These are phyloP conservation scores for Cyclophora punctaria DNA, from an alignment of 2,888 invertebrate species.

Conservation along the genomic window DNA sequence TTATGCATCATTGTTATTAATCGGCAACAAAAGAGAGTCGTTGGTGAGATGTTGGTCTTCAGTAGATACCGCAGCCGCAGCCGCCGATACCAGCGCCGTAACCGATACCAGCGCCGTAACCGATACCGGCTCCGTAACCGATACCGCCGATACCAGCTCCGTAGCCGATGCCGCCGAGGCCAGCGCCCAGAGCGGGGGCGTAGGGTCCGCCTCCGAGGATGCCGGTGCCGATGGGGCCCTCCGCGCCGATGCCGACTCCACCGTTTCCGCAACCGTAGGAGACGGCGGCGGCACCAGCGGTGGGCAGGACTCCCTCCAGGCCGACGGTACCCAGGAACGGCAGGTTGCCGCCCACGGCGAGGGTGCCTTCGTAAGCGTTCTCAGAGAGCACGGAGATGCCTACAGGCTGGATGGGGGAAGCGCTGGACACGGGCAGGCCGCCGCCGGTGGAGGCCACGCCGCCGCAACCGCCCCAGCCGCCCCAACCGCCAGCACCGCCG, in stretches of 20 bases:
- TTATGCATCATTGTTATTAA: not conserved
- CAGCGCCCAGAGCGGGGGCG: not conserved
- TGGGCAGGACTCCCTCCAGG: constrained; percentile 33
- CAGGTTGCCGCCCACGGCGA: constrained; percentile 31
- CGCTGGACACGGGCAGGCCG: constrained; percentile 22
- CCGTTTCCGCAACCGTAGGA: constrained; percentile 34
- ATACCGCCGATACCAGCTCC: constrained; percentile 3
- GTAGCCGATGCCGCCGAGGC: constrained; percentile 1
- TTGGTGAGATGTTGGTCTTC: too few relatives aligned
- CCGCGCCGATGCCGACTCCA: constrained; percentile 27
- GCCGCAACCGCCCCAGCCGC: constrained; percentile 23
- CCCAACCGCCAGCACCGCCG: constrained; percentile 25
- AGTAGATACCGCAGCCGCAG: too few relatives aligned
- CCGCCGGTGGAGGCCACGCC: constrained; percentile 28
- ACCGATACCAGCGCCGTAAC: not conserved
- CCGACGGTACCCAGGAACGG: constrained; percentile 37
- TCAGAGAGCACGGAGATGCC: constrained; percentile 32
- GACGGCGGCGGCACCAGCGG: constrained; percentile 34
- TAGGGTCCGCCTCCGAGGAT: constrained; percentile 2
- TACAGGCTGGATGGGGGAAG: constrained; percentile 22
- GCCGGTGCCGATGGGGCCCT: constrained; percentile 21
- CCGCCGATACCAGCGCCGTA: not conserved
- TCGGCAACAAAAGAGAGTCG: too few relatives aligned
- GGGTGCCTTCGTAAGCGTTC: constrained; percentile 31
- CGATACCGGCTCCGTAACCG: not conserved